Evolutionary conservation across 2,113 vertebrate genomes (phyloP).

Genomic region (Pangasianodon gigas): DNA sequence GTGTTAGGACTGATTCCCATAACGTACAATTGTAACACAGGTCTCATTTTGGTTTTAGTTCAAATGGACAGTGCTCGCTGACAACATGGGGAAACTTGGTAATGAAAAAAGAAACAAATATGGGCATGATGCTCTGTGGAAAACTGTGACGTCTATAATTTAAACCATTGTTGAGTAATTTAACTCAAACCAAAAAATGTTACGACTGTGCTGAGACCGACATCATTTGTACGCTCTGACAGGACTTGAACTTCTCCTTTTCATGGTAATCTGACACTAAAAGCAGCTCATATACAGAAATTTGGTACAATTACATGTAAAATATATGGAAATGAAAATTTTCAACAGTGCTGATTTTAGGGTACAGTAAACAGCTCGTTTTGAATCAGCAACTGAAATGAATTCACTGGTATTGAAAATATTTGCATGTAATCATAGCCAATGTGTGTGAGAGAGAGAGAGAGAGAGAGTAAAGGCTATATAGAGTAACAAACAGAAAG

Average conservation of each 20-base stretch:
- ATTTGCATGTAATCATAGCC: neutral
- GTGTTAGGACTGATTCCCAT: too few relatives aligned
- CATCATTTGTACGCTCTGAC: neutral
- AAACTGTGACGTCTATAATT: neutral
- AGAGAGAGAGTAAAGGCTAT: constrained; percentile 30
- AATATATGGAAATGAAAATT: neutral
- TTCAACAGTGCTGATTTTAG: neutral
- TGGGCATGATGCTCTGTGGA: neutral
- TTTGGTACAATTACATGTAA: neutral
- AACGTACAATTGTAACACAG: too few relatives aligned
- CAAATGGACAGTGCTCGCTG: neutral
- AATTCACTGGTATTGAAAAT: neutral
- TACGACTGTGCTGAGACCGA: neutral
- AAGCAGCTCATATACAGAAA: neutral
- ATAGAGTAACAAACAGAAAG: neutral
- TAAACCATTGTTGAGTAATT: neutral
- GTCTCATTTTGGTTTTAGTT: too few relatives aligned
- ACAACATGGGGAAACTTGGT: neutral
- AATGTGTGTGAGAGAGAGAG: constrained; percentile 24
- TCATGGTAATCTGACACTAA: neutral
- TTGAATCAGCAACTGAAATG: neutral
- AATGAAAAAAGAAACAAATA: neutral
- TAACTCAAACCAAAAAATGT: neutral
- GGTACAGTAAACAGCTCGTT: neutral
- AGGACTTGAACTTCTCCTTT: neutral